Base-by-base conservation (phyloP, 1,140 invertebrate genomes). In the Drosophila kanapiae region DNA sequence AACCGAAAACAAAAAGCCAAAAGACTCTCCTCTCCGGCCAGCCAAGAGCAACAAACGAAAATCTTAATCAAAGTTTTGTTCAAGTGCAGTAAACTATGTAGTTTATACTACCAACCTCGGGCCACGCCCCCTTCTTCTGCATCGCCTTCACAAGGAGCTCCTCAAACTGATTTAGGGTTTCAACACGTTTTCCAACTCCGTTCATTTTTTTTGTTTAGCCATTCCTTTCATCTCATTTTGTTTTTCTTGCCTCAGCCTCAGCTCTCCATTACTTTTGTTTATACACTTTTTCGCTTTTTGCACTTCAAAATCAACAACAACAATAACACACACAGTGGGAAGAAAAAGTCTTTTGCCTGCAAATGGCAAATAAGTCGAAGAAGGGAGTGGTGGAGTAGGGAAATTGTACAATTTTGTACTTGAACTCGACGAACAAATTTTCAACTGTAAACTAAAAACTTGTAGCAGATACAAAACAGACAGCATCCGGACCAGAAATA, bases 21-120 rank as follows among this genome's bases (percentile, higher is more conserved):
- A 31, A 51, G 49, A 51, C 27, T 49, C 14, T 6, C 2, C 29
- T 51, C 48, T 31, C n/a, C 31, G 51, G 71, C 38, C 48, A 81
- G 75, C 67, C 53, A 56, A 56, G 53, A 62, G 70, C 83, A 83
- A 83, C 83, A 87, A 88, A 75, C 69, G 86, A 90, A 88, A 88
- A 88, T 90, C 85, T 88, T 88, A 88, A 88, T 88, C 85, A 88
- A 88, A 88, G 85, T 88, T 88, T 85, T 65, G 84, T 75, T 72
- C 65, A 90, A 88, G 84, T 88, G 81, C 84, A 90, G 85, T 90
- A 90, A 88, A 90, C 80, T 88, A 84, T 85, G 78, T 90, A 84
- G 84, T 84, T 81, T 80, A 77, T 87, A 77, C 49, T 58, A 38
- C 59, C 62, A 38, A 49, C 57, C 43, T 38, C 64, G 13, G 38